Base-by-base conservation (phyloP, 2,888 invertebrate species). In the Sericinus montela region DNA sequence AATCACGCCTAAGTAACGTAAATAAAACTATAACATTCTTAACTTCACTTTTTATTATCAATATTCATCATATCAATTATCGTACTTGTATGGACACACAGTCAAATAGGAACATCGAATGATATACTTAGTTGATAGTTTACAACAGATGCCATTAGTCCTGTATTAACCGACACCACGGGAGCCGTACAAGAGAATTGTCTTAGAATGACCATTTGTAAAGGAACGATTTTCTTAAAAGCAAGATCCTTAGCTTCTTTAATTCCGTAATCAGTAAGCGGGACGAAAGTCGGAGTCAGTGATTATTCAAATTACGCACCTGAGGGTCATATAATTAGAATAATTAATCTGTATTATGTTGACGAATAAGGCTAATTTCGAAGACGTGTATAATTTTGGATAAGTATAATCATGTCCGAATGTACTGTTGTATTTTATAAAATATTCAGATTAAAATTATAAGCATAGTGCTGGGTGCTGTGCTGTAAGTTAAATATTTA, bases 91-190 rank as follows among this genome's bases (percentile, higher is more conserved):
- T n/a, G n/a, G n/a, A n/a, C n/a, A n/a, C n/a, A n/a, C n/a, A n/a
- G n/a, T n/a, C n/a, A n/a, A n/a, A n/a, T n/a, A n/a, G n/a, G n/a
- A n/a, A n/a, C n/a, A n/a, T n/a, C n/a, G n/a, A n/a, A n/a, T n/a
- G n/a, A n/a, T n/a, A n/a, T n/a, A n/a, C n/a, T n/a, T n/a, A n/a
- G n/a, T n/a, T n/a, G n/a, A 25, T 5, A 25, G 25, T 25, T 76
- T 62, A 69, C 73, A 79, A 81, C 77, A 83, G 80, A 81, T 75
- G 75, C 67, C 78, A 80, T 84, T 82, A 82, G 77, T 79, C 76
- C 10, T 32, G 32, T 81, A 72, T 71, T 83, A 83, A 85, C 81
- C 78, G 79, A 77, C 81, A 75, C 69, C 78, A 63, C 67, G 80
- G 80, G 80, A 77, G 54, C 54, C 54, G 53, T 46, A 60, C 62